These are phyloP conservation scores for Cheiracanthium punctorium DNA, from an alignment of 2,888 invertebrate species.

Conservation along the genomic window DNA sequence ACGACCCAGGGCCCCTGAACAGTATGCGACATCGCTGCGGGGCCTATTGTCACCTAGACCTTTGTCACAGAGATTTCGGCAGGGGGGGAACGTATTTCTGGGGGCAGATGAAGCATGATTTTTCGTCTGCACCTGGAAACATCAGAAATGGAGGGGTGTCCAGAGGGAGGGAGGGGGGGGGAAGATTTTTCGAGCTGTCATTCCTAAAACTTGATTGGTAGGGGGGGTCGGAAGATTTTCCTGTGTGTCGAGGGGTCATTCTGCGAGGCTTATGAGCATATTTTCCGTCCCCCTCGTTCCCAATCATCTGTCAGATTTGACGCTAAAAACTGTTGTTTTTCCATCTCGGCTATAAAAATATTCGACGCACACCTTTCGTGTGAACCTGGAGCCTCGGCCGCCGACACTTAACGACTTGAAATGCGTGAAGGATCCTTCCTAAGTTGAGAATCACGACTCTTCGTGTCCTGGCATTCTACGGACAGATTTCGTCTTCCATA, in stretches of 20 bases:
- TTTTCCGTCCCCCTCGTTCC: neutral
- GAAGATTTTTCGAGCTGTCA: slow-evolving; percentile 27
- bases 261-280: neutral
- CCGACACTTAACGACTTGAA: neutral
- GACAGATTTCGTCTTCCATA: neutral
- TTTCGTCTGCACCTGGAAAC: slow-evolving; percentile 26
- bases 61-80: slow-evolving; percentile 31
- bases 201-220: slow-evolving; percentile 60
- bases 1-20: slow-evolving; percentile 28
- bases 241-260: slow-evolving; percentile 21
- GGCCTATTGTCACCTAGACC: slow-evolving; percentile 56
- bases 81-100: neutral
- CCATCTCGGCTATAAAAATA: slow-evolving; percentile 21
- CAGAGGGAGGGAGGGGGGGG: neutral
- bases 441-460: slow-evolving; percentile 17
- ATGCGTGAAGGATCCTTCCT: slow-evolving; percentile 8
- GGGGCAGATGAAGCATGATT: slow-evolving; percentile 28
- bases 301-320: slow-evolving; percentile 18
- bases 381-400: neutral
- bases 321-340: slow-evolving; percentile 28
- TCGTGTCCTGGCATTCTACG: neutral
- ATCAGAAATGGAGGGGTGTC: slow-evolving; percentile 1
- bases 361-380: slow-evolving; percentile 19
- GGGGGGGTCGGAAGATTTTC: slow-evolving; percentile 5
- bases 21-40: slow-evolving; percentile 44